These are phyloP conservation scores for Euthynnus affinis DNA, from an alignment of 2,797 vertebrate species.

Conservation along the genomic window DNA sequence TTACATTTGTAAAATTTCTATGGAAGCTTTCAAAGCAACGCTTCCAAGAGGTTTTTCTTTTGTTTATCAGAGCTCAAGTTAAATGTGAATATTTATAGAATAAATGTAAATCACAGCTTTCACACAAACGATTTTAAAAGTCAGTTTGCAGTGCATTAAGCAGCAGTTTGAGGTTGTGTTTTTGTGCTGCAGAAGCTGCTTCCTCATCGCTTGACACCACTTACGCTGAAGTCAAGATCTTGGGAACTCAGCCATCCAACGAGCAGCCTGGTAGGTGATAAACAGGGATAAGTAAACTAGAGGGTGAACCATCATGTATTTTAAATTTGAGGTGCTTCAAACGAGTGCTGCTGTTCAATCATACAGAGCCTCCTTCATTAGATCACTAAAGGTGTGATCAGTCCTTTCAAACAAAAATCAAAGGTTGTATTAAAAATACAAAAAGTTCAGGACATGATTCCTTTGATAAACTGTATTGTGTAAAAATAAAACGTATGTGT, in stretches of 20 bases:
- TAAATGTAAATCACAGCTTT: background rate
- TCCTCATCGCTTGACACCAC: background rate
- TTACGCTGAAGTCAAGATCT: constrained; percentile 40
- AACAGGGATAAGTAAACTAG: background rate
- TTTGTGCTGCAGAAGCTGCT: constrained; percentile 4
- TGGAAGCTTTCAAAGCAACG: no score
- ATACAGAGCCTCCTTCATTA: background rate
- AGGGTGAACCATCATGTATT: background rate
- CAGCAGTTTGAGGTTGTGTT: background rate
- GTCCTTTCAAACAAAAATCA: background rate
- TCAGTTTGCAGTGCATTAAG: background rate
- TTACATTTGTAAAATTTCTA: background rate
- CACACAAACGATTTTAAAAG: background rate
- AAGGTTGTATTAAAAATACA: background rate
- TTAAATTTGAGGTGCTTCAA: no score
- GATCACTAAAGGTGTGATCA: no score
- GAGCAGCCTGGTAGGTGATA: constrained; percentile 38
- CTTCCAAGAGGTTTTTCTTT: background rate
- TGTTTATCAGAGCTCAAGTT: background rate
- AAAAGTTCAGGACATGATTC: background rate
- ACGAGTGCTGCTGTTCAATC: background rate
- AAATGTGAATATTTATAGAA: background rate
- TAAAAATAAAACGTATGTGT: background rate
- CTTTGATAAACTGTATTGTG: background rate
- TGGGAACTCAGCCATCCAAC: background rate